These are phyloP conservation scores for Aricia artaxerxes DNA, from an alignment of 2,888 invertebrate genomes.

Conservation along the genomic window DNA sequence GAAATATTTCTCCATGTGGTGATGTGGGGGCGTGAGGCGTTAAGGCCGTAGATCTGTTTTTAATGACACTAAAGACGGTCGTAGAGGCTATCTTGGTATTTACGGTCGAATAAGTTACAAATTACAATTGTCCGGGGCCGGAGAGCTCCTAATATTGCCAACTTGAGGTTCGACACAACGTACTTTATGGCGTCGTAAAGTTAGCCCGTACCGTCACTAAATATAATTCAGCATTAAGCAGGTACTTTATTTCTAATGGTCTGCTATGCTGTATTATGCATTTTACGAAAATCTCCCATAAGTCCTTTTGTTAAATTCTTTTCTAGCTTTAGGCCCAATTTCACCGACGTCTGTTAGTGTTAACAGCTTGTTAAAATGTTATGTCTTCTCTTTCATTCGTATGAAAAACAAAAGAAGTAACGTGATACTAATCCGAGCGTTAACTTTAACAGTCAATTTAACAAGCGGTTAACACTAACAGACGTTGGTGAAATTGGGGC, in stretches of 20 bases:
- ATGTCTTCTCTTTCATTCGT: too few relatives aligned
- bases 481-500: too few relatives aligned
- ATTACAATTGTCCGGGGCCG: constrained; percentile 60
- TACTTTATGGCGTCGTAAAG: constrained; percentile 72
- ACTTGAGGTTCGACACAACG: constrained; percentile 60
- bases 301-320: neutral
- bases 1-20: neutral
- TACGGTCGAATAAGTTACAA: constrained; percentile 63
- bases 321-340: neutral
- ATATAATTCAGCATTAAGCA: constrained; percentile 70
- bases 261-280: constrained; percentile 44
- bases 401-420: too few relatives aligned
- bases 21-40: constrained; percentile 31
- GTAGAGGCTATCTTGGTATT: constrained; percentile 58
- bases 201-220: constrained; percentile 65
- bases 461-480: too few relatives aligned
- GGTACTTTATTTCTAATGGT: constrained; percentile 42
- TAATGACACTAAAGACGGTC: constrained; percentile 46
- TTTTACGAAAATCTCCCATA: constrained; percentile 41
- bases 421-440: too few relatives aligned
- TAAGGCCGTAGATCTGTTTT: constrained; percentile 50
- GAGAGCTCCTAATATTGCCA: constrained; percentile 64
- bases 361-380: too few relatives aligned
- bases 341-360: too few relatives aligned
- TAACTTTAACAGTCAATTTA: too few relatives aligned